A percentile compares a stretch with the other conserved stretches of the same genome.
These are phyloP conservation scores for Ectemnius lituratus DNA, from an alignment of 2,888 invertebrate genomes.

Conservation along the genomic window DNA sequence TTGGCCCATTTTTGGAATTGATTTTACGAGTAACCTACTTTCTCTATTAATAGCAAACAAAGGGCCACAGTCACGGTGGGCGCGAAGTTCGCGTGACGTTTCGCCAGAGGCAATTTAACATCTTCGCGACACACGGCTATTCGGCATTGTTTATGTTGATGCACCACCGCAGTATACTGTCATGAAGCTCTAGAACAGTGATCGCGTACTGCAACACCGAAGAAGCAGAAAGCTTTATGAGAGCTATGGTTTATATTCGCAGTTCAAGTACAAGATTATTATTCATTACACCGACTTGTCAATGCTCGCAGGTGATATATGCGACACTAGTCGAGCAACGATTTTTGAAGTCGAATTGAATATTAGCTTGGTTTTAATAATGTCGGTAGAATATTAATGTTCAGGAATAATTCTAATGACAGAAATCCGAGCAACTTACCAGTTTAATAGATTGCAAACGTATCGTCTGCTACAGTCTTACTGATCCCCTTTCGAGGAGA, in stretches of 20 bases:
- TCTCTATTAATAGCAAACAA: slow-evolving; percentile 67
- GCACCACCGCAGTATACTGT: too few species aligned
- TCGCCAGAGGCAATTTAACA: slow-evolving; percentile 26
- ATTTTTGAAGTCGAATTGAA: background rate
- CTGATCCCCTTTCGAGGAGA: slow-evolving; percentile 28
- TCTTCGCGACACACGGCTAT: too few species aligned
- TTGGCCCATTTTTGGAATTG: slow-evolving; percentile 59
- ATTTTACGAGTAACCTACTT: slow-evolving; percentile 68
- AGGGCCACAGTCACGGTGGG: slow-evolving; percentile 38
- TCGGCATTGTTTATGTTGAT: too few species aligned
- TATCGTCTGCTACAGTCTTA: slow-evolving; percentile 57
- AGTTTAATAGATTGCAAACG: slow-evolving; percentile 30
- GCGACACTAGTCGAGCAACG: background rate
- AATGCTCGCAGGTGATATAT: too few species aligned
- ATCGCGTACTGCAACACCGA: too few species aligned
- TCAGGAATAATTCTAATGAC: slow-evolving; percentile 26
- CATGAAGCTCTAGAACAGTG: too few species aligned
- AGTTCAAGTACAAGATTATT: too few species aligned
- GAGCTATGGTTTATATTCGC: too few species aligned
- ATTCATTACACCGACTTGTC: too few species aligned
- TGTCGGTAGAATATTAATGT: slow-evolving; percentile 16
- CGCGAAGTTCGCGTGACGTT: slow-evolving; percentile 43
- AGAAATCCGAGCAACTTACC: slow-evolving; percentile 44
- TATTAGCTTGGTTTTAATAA: too few species aligned
- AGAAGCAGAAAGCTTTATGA: too few species aligned